Evolutionary conservation across 2,113 vertebrate genomes (phyloP), one percentile per base, ranked within the genome.

Genomic region (Apodemus speciosus): DNA sequence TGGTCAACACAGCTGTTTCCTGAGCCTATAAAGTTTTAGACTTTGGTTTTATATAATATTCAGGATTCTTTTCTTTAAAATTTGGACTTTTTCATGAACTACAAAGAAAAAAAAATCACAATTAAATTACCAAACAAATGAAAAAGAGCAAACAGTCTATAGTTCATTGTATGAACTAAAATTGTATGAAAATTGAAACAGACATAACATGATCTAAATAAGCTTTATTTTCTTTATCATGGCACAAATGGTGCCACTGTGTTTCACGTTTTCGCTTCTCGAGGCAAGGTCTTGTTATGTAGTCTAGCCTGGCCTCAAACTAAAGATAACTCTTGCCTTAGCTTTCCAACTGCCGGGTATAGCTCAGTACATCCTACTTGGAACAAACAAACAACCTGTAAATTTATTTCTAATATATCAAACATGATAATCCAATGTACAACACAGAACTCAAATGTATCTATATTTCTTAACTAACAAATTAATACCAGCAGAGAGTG

Each of bases 121-220:
- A 49, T 75, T 75, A 75, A 51, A 60, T 81, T 81, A 30, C 56
- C 58, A 80, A 80, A 80, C 53, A 40, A 40, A 60, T 60, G 77
- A 60, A 27, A 56, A n/a, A n/a, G 46, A 51, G 16, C 18, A 79
- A 51, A 51, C 16, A 46, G 2, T 40, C 2, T 92, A 3, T 40
- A 87, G 30, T 35, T 46, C 68, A 40, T 62, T 91, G 71, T 30
- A 62, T 72, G 88, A n/a, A n/a, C 86, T 91, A 25, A 96, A 88
- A 73, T 46, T 46, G 43, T 46, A 46, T 43, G 88, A 76, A 95
- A 94, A 69, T 32, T 56, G 30, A 62, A 62, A 69, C 60, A 89
- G 64, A 38, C 53, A 94, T 64, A 6, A 69, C 92, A 80, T 49
- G 71, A 85, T 51, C 38, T 60, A 60, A 76, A 51, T 46, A 94